Base-by-base conservation (phyloP, 2,113 vertebrate species). In the Lasiurus cinereus region DNA sequence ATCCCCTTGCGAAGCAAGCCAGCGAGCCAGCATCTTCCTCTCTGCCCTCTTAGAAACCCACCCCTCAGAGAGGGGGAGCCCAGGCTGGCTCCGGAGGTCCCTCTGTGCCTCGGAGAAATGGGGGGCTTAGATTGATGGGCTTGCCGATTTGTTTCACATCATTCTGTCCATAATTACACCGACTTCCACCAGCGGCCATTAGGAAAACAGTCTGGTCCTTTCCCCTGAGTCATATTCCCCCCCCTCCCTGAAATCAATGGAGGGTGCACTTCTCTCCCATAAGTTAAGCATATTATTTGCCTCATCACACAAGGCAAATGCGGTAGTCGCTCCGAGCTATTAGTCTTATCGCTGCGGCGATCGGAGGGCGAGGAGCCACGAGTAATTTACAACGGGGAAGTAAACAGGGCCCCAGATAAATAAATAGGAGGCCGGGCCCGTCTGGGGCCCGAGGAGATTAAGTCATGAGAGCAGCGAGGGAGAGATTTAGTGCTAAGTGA, bases 201-300 rank as follows among this genome's bases (percentile, higher is more conserved):
- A 97, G 92, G 97, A 95, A 98, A 97, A 96, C 95, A 94, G 96
- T 91, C 77, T 95, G 93, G 93, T 92, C 78, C 83, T 93, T 94
- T 95, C 96, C 96, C 79, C 93, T 82, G 91, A 96, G 92, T 91
- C 93, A 92, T 87, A 95, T 93, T n/a, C n/a, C n/a, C 90, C 46
- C 83, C 91, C 92, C 96, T 1, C 74, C 76, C 90, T 87, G 93
- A 96, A 97, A 97, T 96, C 96, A 97, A 97, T 97, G 96, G 95
- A 95, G 96, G 96, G 94, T 97, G 95, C 54, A 83, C 96, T 94
- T 88, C 88, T 94, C 92, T 95, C 92, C 78, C 97, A 93, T 93
- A 95, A 96, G 95, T 96, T 97, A 97, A 95, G 96, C 88, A 83
- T 96, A 97, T 97, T 96, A 98, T 95, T 97, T 97, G 94, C 97